Evolutionary conservation across 2,113 vertebrate species (phyloP), one percentile per base, ranked within the genome.

Genomic region (Eudyptes chrysolophus): DNA sequence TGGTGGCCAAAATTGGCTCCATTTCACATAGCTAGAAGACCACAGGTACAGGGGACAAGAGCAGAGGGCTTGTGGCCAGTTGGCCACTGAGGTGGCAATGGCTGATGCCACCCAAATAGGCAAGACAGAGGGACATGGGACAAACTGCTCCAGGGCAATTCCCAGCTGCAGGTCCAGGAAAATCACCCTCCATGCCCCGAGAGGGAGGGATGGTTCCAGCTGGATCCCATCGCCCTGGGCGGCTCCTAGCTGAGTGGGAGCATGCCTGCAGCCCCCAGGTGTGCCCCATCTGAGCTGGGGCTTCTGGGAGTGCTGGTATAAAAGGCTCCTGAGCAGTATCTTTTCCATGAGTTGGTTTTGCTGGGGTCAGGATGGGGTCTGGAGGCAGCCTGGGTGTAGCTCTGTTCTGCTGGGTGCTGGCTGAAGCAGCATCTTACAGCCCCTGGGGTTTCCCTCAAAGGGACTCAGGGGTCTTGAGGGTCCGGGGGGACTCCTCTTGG

Each of bases 1-100:
- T 27, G 16, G 42, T 42, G 32, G 27, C 29, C 76, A 58, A 54
- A 60, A 38, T 1, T 42, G 52, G 19, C 44, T 79, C 26, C 18
- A 11, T 29, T 16, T 57, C 12, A 18, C 14, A 25, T 4, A 51
- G 21, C 2, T 1, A 72, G 52, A 55, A 65, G 38, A 15, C 30
- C 55, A 16, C 2, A 49, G 52, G 46, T 15, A 34, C 15, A 29
- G 38, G 62, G 54, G n/a, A 21, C 38, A 10, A 7, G 25, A 74
- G 44, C 20, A 57, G 62, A 70, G n/a, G 36, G 16, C 19, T 26
- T 51, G 32, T 61, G 51, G 46, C 32, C 64, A 48, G 9, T 6
- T 54, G 64, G 78, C 44, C 84, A 52, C 34, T 0, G 1, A 51
- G 27, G 46, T 48, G 55, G 4, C 54, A 42, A 44, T 1, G 1